A percentile compares a stretch with the other conserved stretches of the same genome.
Conservation (phyloP, 2,888 invertebrate genomes). For the Ormyrus labotus region DNA sequence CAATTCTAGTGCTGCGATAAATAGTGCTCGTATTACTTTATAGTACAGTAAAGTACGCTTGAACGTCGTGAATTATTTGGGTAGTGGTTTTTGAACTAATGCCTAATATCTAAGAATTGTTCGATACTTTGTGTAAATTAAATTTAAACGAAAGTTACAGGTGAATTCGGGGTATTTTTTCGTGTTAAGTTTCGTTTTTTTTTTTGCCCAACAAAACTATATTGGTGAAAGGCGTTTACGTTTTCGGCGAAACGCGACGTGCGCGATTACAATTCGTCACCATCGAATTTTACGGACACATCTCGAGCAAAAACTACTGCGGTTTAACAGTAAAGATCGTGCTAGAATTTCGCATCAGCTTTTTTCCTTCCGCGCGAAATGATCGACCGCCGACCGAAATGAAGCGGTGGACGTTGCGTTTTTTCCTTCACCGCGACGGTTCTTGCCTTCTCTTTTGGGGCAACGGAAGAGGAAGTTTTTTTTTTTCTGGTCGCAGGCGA, state of each 20-base stretch:
- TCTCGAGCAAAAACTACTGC: too few species aligned
- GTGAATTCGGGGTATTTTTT: too few species aligned
- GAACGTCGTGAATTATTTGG: too few species aligned
- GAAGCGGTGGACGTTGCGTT: neutral
- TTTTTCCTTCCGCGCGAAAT: neutral
- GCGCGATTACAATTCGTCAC: neutral
- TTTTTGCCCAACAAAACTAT: too few species aligned
- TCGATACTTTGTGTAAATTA: too few species aligned
- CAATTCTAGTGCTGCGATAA: constrained; percentile 66
- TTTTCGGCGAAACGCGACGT: neutral
- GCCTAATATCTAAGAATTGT: too few species aligned
- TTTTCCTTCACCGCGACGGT: neutral
- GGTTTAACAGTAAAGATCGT: too few species aligned
- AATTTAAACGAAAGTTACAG: too few species aligned
- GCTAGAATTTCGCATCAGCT: neutral
- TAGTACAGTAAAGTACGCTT: too few species aligned
- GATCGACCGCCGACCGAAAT: neutral
- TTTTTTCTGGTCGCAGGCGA: neutral
- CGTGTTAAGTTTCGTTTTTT: too few species aligned
- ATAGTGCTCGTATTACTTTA: neutral
- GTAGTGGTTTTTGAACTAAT: too few species aligned
- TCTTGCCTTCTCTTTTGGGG: neutral
- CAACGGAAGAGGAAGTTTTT: neutral
- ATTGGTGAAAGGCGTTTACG: neutral
- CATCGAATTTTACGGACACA: neutral